Evolutionary conservation across 2,113 vertebrate species (phyloP).

Genomic region (Eublepharis macularius): DNA sequence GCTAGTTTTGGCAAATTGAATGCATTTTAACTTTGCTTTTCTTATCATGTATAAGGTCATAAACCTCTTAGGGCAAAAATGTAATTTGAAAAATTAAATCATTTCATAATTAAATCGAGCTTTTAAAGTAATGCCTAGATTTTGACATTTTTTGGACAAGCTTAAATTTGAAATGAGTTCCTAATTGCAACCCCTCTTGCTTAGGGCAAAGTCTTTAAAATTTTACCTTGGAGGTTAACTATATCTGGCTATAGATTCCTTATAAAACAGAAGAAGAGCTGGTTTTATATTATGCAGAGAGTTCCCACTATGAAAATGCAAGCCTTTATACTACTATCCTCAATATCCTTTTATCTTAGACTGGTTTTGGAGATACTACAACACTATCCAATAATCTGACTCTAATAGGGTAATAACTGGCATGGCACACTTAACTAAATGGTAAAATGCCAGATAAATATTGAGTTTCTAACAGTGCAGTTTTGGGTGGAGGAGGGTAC

Average conservation of each 20-base stretch:
- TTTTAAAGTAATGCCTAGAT: not conserved
- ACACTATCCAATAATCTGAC: not conserved
- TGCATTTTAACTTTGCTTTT: constrained; percentile 60
- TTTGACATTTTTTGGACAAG: constrained; percentile 42
- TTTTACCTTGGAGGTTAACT: constrained; percentile 5
- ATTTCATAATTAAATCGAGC: constrained; percentile 52
- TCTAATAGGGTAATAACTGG: not conserved
- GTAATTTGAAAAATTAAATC: constrained; percentile 46
- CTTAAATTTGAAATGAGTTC: constrained; percentile 46
- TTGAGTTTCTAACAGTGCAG: not conserved
- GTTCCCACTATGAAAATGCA: constrained; percentile 5
- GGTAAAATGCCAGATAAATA: not conserved
- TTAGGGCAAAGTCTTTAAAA: constrained; percentile 38
- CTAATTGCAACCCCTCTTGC: constrained; percentile 26
- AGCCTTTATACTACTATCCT: not conserved
- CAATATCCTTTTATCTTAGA: not conserved
- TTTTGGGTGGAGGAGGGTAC: not conserved
- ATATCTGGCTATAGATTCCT: constrained; percentile 7
- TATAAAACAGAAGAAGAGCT: not conserved
- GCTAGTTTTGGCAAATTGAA: constrained; percentile 58
- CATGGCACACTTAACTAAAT: not conserved
- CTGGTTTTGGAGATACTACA: not conserved
- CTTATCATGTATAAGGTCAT: constrained; percentile 57
- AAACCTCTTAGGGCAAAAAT: constrained; percentile 62
- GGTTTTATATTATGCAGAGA: not conserved